Percentiles rank a stretch among this genome's conserved stretches.
Evolutionary conservation across 2,113 vertebrate species (phyloP).

Genomic region (Astatotilapia flaviijosephi): DNA sequence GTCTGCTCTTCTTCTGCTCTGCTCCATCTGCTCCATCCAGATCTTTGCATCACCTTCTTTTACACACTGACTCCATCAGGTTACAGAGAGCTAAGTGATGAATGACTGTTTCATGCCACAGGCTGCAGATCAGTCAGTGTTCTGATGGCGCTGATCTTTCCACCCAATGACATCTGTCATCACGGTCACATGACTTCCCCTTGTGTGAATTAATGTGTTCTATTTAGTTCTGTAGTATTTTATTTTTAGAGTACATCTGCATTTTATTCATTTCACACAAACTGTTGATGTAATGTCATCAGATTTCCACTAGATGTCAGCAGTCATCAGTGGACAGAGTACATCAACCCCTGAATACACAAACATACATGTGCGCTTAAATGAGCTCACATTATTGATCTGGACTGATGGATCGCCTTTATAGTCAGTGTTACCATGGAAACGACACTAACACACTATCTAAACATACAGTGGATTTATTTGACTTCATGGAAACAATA

Average conservation of each 20-base stretch:
- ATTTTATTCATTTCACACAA: too few species aligned
- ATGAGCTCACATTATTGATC: neutral
- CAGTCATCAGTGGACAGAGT: rapidly evolving
- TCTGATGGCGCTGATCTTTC: neutral
- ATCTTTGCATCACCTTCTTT: neutral
- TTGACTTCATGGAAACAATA: neutral
- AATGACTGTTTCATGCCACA: neutral
- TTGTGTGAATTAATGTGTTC: neutral
- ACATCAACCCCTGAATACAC: neutral
- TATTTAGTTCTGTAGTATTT: neutral
- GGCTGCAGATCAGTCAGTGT: too few species aligned
- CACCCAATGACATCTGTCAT: rapidly evolving
- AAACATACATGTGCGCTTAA: neutral
- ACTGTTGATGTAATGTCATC: too few species aligned
- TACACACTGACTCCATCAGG: neutral
- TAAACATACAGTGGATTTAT: rapidly evolving
- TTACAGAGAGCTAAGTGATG: neutral
- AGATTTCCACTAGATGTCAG: too few species aligned
- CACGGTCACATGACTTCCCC: neutral
- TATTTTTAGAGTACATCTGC: too few species aligned
- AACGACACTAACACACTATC: neutral
- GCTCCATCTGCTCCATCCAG: neutral
- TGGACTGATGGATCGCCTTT: neutral
- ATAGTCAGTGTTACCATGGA: neutral
- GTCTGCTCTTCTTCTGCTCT: neutral